Evolutionary conservation across 1,140 invertebrate species (phyloP).

Genomic region (Drosophila tsacasi): DNA sequence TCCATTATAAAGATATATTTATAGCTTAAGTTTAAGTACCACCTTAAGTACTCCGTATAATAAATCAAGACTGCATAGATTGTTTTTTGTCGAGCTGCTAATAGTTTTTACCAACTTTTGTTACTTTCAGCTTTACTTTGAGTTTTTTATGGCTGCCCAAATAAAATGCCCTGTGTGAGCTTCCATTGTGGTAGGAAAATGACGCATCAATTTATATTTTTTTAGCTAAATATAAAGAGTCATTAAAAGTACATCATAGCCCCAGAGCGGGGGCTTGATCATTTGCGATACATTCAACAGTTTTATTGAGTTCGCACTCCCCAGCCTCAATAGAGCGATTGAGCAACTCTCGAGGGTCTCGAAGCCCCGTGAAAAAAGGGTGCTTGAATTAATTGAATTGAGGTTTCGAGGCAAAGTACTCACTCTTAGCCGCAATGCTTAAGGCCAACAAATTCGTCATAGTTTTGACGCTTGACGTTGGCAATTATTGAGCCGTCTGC

Average conservation of each 20-base stretch:
- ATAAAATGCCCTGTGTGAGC: slow-evolving; percentile 8
- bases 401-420: slow-evolving; percentile 26
- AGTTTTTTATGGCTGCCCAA: slow-evolving; percentile 14
- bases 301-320: slow-evolving; percentile 43
- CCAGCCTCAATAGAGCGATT: slow-evolving; percentile 24
- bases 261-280: slow-evolving; percentile 7
- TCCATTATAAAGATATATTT: neutral
- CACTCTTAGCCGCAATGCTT: slow-evolving; percentile 12
- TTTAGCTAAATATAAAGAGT: slow-evolving; percentile 23
- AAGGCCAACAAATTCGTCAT: slow-evolving; percentile 36
- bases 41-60: neutral
- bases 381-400: slow-evolving; percentile 43
- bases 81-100: slow-evolving; percentile 14
- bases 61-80: neutral
- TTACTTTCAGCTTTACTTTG: neutral
- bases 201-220: slow-evolving; percentile 53
- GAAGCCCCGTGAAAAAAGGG: slow-evolving; percentile 23
- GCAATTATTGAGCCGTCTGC: slow-evolving; percentile 29
- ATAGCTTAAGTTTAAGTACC: neutral
- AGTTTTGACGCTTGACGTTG: slow-evolving; percentile 2
- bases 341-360: slow-evolving; percentile 28
- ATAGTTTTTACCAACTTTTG: slow-evolving; percentile 22
- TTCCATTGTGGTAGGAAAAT: slow-evolving; percentile 35
- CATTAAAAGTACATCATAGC: slow-evolving; percentile 49
- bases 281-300: slow-evolving; percentile 23